Conservation (phyloP, 2,113 vertebrate genomes). For the Lutjanus erythropterus region DNA sequence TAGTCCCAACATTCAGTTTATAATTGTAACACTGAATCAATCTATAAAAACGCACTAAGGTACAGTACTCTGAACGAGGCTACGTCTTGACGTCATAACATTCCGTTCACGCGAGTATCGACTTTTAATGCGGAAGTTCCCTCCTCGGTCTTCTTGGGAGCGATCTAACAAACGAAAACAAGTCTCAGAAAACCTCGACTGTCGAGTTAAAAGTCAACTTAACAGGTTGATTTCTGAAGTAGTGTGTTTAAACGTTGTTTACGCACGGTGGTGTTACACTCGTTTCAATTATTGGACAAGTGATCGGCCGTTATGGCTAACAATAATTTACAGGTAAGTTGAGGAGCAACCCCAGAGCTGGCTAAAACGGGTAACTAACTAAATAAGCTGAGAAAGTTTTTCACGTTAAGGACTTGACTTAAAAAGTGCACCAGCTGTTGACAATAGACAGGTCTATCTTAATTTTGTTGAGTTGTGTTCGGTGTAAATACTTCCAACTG, state of each 20-base stretch:
- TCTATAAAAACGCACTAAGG: not conserved
- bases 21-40: no score
- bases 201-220: not conserved
- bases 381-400: constrained; percentile 37
- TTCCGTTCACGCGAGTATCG: constrained; percentile 73
- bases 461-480: not conserved
- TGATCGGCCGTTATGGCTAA: constrained; percentile 83
- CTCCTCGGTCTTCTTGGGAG: constrained; percentile 57
- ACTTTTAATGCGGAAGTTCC: constrained; percentile 85
- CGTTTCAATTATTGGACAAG: constrained; percentile 34
- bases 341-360: constrained; percentile 31
- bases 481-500: not conserved
- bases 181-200: constrained; percentile 23
- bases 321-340: constrained; percentile 88
- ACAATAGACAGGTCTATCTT: fast-evolving
- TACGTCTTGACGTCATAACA: constrained; percentile 78
- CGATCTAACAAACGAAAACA: constrained; percentile 73
- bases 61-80: not conserved
- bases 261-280: constrained; percentile 1
- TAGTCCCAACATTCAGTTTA: fast-evolving
- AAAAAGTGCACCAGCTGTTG: not conserved
- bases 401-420: not conserved
- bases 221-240: not conserved
- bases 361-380: constrained; percentile 6
- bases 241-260: constrained; percentile 18